phyloP scores from a whole-genome alignment of 2,888 invertebrate genomes.

The Cremastobaeus sp. region DNA sequence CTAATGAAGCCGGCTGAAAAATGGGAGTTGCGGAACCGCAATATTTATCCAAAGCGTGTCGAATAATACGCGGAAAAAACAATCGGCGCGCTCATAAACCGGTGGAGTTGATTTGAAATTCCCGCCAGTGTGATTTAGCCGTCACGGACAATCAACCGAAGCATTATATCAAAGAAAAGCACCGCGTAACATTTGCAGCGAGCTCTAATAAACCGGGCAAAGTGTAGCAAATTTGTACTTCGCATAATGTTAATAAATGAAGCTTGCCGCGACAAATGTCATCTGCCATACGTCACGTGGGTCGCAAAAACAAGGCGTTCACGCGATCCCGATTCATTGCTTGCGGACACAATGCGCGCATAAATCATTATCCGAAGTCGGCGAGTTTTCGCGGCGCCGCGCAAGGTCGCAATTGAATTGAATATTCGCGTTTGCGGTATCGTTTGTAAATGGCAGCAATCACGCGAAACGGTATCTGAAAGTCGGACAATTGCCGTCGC shows the following conservation, averaged over 20 bases:
- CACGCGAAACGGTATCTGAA: slow-evolving; percentile 43
- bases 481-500: slow-evolving; percentile 16
- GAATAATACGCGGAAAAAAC: too few relatives aligned
- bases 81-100: too few relatives aligned
- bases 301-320: slow-evolving; percentile 1
- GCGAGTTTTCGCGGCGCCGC: slow-evolving; percentile 2
- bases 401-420: slow-evolving; percentile 22
- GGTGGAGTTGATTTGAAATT: too few relatives aligned
- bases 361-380: slow-evolving; percentile 14
- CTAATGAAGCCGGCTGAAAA: too few relatives aligned
- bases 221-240: slow-evolving; percentile 6
- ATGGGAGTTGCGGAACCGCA: too few relatives aligned
- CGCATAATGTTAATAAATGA: slow-evolving; percentile 11
- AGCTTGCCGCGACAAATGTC: not conserved
- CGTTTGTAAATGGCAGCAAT: slow-evolving; percentile 36
- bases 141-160: too few relatives aligned
- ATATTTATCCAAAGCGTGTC: too few relatives aligned
- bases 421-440: slow-evolving; percentile 31
- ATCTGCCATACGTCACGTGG: not conserved
- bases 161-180: too few relatives aligned
- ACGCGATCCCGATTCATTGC: slow-evolving; percentile 5
- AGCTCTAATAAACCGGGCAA: not conserved
- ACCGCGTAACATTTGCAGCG: too few relatives aligned
- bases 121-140: too few relatives aligned
- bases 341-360: not conserved